Evolutionary conservation across 2,797 vertebrate species (phyloP), one percentile per base, ranked within the genome.

Genomic region (Oreortyx pictus): DNA sequence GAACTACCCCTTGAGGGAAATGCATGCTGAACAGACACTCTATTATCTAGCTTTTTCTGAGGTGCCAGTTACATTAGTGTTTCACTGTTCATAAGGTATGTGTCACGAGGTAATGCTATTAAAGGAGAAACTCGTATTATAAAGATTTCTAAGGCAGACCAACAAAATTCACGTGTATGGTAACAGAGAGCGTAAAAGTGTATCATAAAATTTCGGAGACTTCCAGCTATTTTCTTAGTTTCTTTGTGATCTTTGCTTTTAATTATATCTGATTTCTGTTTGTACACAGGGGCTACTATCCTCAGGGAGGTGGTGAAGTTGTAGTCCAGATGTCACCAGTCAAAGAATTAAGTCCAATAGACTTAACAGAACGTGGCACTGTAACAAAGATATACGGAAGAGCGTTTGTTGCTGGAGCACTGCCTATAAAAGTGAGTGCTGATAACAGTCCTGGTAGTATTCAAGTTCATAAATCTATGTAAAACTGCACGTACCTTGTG

Each of bases 341-440:
- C 79, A 99, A 99, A 90, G 98, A 98, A 79, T 90, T 99, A 96
- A 98, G 89, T 71, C 98, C 99, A 7, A 91, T 99, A 90, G 98
- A 96, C 91, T 97, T 99, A 97, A 98, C 93, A 5, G 98, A 99
- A 75, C 97, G 99, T 96, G 99, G 99, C 87, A 98, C 96, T 68
- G 98, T 99, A 97, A 98, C 98, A 31, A 99, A 99, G 97, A 99
- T 99, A 90, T 97, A 99, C 20, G 99, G 99, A 86, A 97, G 99
- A 88, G 98, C 99, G 4, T 99, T 98, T 52, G 99, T 99, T 24
- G 99, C 99, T 12, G 99, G 99, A 72, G 98, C 99, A 7, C 96
- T 99, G 86, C 99, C 99, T 41, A 98, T 97, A 94, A 99, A 99
- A 97, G 99, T 99, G 96, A 97, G 97, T 97, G 62, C 50, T 47